These are phyloP conservation scores for Mercenaria mercenaria DNA, from an alignment of 1,140 invertebrate species.

Conservation along the genomic window DNA sequence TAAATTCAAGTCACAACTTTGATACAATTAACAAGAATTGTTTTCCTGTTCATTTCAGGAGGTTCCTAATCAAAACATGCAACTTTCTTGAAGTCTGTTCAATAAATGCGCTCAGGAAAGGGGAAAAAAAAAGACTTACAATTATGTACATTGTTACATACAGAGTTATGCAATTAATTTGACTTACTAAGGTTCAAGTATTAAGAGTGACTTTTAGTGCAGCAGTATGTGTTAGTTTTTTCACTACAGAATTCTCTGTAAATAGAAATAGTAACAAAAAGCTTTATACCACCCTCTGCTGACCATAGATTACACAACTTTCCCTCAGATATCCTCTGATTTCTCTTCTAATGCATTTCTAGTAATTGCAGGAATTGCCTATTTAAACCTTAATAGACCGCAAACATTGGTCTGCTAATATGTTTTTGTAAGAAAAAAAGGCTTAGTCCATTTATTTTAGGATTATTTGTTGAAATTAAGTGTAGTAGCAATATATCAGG, in stretches of 20 bases:
- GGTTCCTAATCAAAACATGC: constrained; percentile 38
- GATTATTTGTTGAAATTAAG: too few species aligned
- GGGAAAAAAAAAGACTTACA: neutral
- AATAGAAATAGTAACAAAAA: neutral
- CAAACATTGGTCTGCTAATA: too few species aligned
- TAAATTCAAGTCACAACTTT: too few species aligned
- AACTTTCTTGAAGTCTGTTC: constrained; percentile 25
- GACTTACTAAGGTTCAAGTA: neutral
- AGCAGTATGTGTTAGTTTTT: neutral
- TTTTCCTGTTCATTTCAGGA: constrained; percentile 17
- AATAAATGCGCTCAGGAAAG: constrained; percentile 28
- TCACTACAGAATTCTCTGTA: neutral
- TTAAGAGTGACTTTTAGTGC: neutral
- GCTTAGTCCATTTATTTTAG: too few species aligned
- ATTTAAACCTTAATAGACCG: too few species aligned
- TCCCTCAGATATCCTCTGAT: too few species aligned
- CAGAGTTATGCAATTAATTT: constrained; percentile 28
- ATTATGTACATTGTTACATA: constrained; percentile 21
- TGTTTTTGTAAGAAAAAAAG: too few species aligned
- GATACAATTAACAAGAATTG: too few species aligned
- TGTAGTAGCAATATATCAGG: neutral
- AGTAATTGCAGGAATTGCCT: too few species aligned
- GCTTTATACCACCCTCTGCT: neutral
- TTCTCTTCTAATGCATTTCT: too few species aligned
- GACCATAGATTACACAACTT: too few species aligned